Conservation (phyloP, 1,140 invertebrate species). For the Mactra quadrangularis region DNA sequence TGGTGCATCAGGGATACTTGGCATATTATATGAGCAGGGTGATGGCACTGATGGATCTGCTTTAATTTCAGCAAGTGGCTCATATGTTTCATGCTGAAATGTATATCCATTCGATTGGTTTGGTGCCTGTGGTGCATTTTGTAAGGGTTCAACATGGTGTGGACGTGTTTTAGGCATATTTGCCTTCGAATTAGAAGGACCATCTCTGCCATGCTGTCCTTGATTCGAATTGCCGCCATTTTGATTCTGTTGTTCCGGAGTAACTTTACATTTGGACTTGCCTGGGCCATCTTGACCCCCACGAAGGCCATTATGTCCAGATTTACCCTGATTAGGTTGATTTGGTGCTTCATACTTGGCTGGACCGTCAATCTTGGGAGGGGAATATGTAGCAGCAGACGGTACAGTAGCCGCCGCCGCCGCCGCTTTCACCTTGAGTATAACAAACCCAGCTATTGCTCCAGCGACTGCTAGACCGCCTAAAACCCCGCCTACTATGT, state of each 20-base stretch:
- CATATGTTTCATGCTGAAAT: background rate
- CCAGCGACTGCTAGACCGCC: background rate
- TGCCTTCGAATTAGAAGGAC: no score
- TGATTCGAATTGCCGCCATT: no score
- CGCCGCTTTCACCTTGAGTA: conserved; percentile 4
- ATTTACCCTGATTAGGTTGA: background rate
- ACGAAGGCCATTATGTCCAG: background rate
- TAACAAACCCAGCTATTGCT: background rate
- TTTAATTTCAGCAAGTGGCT: background rate
- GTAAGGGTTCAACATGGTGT: background rate
- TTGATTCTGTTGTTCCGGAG: background rate
- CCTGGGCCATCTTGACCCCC: conserved; percentile 28
- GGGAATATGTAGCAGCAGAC: background rate
- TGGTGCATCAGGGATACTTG: background rate
- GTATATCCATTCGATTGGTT: conserved; percentile 3
- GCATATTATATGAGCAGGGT: background rate
- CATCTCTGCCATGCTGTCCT: no score
- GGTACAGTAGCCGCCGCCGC: conserved; percentile 3
- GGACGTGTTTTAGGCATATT: background rate
- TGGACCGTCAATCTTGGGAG: background rate
- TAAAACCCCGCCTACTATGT: conserved; percentile 10
- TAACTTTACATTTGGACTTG: conserved; percentile 29
- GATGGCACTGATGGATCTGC: background rate
- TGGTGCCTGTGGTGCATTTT: conserved; percentile 28
- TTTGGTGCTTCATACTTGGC: background rate